Evolutionary conservation across 2,113 vertebrate genomes (phyloP).

Genomic region (Tychaedon coryphoeus): DNA sequence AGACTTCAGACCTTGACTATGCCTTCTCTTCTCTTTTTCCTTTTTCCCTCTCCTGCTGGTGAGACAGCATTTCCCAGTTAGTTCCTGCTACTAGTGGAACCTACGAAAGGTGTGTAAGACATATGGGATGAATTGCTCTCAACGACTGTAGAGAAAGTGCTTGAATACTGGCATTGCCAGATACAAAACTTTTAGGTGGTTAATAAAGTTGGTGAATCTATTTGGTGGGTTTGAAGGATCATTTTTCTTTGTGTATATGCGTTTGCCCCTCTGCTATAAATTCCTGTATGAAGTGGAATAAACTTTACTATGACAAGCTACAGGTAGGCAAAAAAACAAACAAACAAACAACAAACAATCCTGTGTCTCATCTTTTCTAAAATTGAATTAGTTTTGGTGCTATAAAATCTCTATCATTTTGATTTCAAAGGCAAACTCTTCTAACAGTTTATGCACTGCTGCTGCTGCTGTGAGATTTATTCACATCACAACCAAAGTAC

Average conservation of each 20-base stretch:
- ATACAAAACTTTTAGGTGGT: not conserved
- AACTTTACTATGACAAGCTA: not conserved
- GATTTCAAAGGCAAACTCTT: not conserved
- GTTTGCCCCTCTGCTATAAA: not conserved
- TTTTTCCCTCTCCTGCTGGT: rapidly evolving
- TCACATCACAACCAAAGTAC: not conserved
- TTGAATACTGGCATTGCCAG: not conserved
- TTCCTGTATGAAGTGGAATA: not conserved
- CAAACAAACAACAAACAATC: not conserved
- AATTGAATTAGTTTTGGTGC: not conserved
- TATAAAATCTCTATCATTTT: not conserved
- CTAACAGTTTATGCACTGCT: not conserved
- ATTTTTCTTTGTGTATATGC: not conserved
- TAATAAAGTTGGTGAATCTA: not conserved
- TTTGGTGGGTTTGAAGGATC: not conserved
- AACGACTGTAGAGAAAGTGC: not conserved
- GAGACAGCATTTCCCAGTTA: not conserved
- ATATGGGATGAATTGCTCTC: not conserved
- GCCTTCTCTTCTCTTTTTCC: not conserved
- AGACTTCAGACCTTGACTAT: not conserved
- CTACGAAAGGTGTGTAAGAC: not conserved
- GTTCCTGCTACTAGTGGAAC: not conserved
- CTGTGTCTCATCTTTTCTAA: not conserved
- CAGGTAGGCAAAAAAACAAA: not conserved
- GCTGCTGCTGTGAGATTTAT: not conserved